phyloP scores from a whole-genome alignment of 2,113 vertebrate genomes.

The Arvicanthis niloticus region DNA sequence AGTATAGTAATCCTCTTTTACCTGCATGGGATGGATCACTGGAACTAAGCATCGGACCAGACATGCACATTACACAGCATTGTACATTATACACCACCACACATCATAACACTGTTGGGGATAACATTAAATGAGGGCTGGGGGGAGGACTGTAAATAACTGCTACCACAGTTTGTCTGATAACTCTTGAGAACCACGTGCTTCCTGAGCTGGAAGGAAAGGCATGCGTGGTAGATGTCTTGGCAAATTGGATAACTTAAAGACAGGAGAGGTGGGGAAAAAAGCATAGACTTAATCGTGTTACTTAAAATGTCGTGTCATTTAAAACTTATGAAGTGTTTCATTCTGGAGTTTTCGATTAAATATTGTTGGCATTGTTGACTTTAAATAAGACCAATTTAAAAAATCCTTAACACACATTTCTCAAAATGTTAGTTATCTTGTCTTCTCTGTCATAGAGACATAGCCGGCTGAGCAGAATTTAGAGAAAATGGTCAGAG shows the following conservation, averaged over 20 bases:
- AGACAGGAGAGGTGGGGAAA: background rate
- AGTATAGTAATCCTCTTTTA: background rate
- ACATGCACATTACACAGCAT: background rate
- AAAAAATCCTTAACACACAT: background rate
- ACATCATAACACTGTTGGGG: background rate
- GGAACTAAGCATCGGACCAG: background rate
- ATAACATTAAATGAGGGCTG: background rate
- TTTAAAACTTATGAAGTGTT: background rate
- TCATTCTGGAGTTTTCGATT: background rate
- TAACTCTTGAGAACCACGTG: background rate
- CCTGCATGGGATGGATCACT: background rate
- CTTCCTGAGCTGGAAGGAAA: background rate
- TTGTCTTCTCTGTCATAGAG: background rate
- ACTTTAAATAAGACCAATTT: background rate
- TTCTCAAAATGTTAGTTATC: conserved; percentile 1
- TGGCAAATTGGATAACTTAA: background rate
- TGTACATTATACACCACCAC: background rate
- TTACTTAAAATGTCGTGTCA: background rate
- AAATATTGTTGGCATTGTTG: background rate
- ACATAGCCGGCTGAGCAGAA: background rate
- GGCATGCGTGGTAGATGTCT: background rate
- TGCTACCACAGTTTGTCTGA: background rate
- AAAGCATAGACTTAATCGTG: background rate
- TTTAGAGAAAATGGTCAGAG: background rate
- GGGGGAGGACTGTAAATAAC: background rate